Percentiles rank a stretch among this genome's conserved stretches.
These are phyloP conservation scores for Podabrus alpinus DNA, from an alignment of 2,888 invertebrate genomes.

Conservation along the genomic window DNA sequence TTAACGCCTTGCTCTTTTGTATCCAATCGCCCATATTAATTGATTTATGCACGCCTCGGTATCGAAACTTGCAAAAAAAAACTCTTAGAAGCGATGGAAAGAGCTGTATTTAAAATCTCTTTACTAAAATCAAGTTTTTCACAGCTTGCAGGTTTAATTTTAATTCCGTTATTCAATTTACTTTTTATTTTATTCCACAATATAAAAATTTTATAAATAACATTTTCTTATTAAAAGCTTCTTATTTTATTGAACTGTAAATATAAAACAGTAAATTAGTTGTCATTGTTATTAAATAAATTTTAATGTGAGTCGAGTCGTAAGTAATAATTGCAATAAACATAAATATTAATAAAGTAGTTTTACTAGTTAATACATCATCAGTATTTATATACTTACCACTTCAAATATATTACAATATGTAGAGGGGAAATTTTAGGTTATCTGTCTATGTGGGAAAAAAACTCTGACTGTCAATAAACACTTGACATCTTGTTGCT, in stretches of 20 bases:
- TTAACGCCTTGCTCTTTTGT: slow-evolving; percentile 41
- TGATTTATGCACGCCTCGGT: slow-evolving; percentile 44
- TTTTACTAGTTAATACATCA: background rate
- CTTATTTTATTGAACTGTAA: background rate
- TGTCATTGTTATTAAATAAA: background rate
- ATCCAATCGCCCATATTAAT: slow-evolving; percentile 44
- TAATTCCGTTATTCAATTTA: slow-evolving; percentile 30
- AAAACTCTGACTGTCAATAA: background rate
- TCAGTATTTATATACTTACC: background rate
- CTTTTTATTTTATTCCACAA: slow-evolving; percentile 16
- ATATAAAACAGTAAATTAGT: background rate
- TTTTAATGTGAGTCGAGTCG: background rate
- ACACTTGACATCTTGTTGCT: background rate
- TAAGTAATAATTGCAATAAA: background rate
- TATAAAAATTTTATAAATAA: background rate
- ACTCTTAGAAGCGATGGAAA: slow-evolving; percentile 16
- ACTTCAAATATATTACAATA: background rate
- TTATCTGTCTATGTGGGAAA: background rate
- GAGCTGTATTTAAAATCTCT: slow-evolving; percentile 17
- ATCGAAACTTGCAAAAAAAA: slow-evolving; percentile 36
- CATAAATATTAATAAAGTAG: background rate
- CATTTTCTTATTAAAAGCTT: background rate
- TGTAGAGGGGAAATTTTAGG: background rate
- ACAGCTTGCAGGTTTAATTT: slow-evolving; percentile 26
- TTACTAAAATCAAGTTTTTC: slow-evolving; percentile 19